Evolutionary conservation across 64 coral and sea anemone species (phyloP).

Genomic region (Hydrozoanthus tunicans): DNA sequence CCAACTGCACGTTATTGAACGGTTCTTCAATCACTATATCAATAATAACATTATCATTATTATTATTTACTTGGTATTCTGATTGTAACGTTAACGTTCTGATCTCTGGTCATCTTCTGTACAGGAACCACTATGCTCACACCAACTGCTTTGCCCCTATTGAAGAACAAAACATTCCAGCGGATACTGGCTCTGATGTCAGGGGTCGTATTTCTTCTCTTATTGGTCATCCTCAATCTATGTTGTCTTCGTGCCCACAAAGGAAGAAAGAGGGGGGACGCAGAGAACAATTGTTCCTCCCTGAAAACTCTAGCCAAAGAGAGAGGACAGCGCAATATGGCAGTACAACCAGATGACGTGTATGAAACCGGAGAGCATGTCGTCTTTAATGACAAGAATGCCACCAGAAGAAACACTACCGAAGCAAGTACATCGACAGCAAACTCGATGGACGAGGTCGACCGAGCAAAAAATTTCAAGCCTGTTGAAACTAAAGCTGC

Average conservation of each 20-base stretch:
- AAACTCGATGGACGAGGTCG: neutral
- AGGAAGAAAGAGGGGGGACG: neutral
- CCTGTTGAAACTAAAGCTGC: neutral
- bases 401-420: neutral
- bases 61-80: too few species aligned
- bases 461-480: neutral
- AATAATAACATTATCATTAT: too few species aligned
- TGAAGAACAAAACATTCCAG: constrained; percentile 40
- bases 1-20: too few species aligned
- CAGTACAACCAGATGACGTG: neutral
- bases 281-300: constrained; percentile 19
- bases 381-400: constrained; percentile 6
- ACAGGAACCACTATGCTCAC: neutral
- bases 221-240: constrained; percentile 11
- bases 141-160: neutral
- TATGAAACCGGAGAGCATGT: constrained; percentile 2
- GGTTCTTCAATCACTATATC: too few species aligned
- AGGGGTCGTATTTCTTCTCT: neutral
- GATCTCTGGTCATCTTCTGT: neutral
- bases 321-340: constrained; percentile 5
- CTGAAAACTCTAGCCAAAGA: constrained; percentile 36
- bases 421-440: neutral
- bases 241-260: constrained; percentile 24
- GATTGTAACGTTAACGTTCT: neutral
- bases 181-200: constrained; percentile 5